Evolutionary conservation across 2,113 vertebrate genomes (phyloP), one percentile per base, ranked within the genome.

Genomic region (Calyptommatus sinebrachiatus): DNA sequence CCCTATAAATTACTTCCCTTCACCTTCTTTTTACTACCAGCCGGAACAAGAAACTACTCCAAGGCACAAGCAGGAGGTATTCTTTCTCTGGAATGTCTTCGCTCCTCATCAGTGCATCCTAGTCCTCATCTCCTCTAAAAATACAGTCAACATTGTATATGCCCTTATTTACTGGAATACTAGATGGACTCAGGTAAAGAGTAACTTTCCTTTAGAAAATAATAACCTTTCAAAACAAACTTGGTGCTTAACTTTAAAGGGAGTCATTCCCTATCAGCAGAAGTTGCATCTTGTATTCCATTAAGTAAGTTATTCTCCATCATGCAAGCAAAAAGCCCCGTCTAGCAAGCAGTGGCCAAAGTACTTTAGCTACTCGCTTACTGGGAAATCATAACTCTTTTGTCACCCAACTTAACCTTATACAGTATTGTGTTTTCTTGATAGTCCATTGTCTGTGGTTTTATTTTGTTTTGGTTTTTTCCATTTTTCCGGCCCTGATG

Each of bases 51-150:
- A 99, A 94, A 95, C 96, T 92, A 98, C 96, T 83, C 97, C 97
- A 90, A 96, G 96, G 92, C 97, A 97, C 95, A 97, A 99, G 92
- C 97, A 98, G 96, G 97, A 99, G 97, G 97, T 99, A 98, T 95
- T 95, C 83, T 89, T 31, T 91, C 85, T 89, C 88, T 90, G 90
- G 84, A 92, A 89, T 91, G 86, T 89, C 82, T 76, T 81, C 88
- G 78, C 81, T 82, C 71, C 78, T 85, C 86, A 86, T 88, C 60
- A 83, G 78, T 84, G 76, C 87, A 85, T 91, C 86, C 63, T 79
- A 76, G 45, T 85, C 72, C 88, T 70, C 63, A 85, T 85, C 81
- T 83, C 78, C 82, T 53, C 83, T 84, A 77, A 84, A 88, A 84
- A 85, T 83, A 77, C 86, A 50, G 70, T 20, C 50, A 28, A 24